Evolutionary conservation across 2,888 invertebrate genomes (phyloP), one percentile per base, ranked within the genome.

Genomic region (Hybos culiciformis): DNA sequence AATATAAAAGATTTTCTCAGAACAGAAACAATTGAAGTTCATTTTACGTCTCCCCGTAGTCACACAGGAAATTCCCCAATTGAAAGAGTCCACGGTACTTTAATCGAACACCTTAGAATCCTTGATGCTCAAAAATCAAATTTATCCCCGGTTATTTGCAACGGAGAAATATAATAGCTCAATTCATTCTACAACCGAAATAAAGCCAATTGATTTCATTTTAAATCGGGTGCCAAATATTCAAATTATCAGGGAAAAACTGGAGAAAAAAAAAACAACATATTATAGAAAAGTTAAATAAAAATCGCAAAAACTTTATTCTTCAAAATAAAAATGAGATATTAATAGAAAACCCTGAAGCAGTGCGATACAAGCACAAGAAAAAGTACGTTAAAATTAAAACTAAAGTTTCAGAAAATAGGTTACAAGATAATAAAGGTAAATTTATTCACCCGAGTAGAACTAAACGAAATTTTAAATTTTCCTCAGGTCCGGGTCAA

Each of bases 31-130:
- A 41, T 46, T 11, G 23, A 36, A 24, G 14, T 26, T 3, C 44
- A 44, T 29, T 32, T 14, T 19, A 42, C 36, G 5, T 38, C 44
- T 26, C 23, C 44, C 7, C 32, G 32, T 11, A 14, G 14, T 7
- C 15, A 32, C 4, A 32, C 14, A 4, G 32, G 32, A 32, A 32
- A n/a, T 23, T 32, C n/a, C 20, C 39, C 23, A 44, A 46, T 32
- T 29, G 41, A 46, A 36, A 20, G 44, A 41, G 21, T 44, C 11
- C 41, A 46, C 20, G 36, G 41, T 12, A 43, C 46, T 20, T 34
- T 46, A 37, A 41, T 41, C 15, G 41, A 46, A 43, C 46, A 43
- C 29, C 15, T 46, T 12, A 18, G 41, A 17, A n/a, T 46, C 24
- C 37, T 45, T 32, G 24, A 38, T 15, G 32, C 32, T 7, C 32